Base-by-base conservation (phyloP, 1,140 invertebrate genomes). In the Eupristina koningsbergeri region DNA sequence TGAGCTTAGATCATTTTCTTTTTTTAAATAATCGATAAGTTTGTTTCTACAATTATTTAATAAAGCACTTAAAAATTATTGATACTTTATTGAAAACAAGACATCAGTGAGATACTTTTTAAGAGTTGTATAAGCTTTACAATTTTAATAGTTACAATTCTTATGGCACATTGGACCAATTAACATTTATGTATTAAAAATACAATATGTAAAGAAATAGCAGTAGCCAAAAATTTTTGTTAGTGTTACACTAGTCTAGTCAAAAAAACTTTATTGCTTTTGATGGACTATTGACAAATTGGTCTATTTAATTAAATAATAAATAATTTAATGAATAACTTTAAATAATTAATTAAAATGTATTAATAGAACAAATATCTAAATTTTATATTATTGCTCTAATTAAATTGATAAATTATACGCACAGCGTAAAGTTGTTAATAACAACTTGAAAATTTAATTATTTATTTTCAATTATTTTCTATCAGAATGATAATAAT, bases 201-300 rank as follows among this genome's bases (percentile, higher is more conserved):
- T 64, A 31, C 50, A 82, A 83, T 47, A 41, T 64, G 39, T 53
- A 77, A 81, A 81, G 84, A 81, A 75, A 45, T 67, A 53, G 69
- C 82, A 58, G 84, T 82, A 64, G 67, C 76, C 26, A 73, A 78
- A 79, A 78, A 75, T 78, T 75, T 53, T 84, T 64, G 7, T 75
- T 80, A 80, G 47, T 76, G 81, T 87, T 87, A 84, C 41, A 80
- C 47, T 85, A 84, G 58, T 89, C 88, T 89, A 89, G 88, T 89
- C 88, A 88, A 86, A 81, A 80, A 85, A 85, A 85, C 26, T 61
- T 79, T 50, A 39, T 75, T 83, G 41, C 47, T 77, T 77, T 77
- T 47, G 15, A 78, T 34, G 50, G n/a, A 47, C 73, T 67, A 58
- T 83, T 77, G 13, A 47, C 41, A 47, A 41, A 76, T 76, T 64